phyloP scores from a whole-genome alignment of 1,140 invertebrate species.

The Tenebrio molitor region DNA sequence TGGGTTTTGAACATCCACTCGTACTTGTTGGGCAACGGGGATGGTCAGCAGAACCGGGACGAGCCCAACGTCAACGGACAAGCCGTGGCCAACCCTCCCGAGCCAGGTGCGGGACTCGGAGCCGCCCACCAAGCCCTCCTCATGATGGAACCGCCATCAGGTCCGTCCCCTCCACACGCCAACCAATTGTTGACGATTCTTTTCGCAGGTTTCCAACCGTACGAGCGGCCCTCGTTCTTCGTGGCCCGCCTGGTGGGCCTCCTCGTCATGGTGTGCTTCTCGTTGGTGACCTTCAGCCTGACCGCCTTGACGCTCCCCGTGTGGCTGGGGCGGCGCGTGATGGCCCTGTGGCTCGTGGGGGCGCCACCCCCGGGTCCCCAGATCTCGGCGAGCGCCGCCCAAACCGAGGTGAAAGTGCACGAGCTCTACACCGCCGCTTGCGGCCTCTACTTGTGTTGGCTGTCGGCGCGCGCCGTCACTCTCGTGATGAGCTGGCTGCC shows the following conservation, averaged over 20 bases:
- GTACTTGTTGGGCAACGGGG: constrained; percentile 84
- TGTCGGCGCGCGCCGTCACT: constrained; percentile 82
- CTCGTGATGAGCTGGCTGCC: constrained; percentile 89
- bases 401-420: constrained; percentile 80
- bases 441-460: constrained; percentile 95
- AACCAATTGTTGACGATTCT: constrained; percentile 8
- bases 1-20: constrained; percentile 90
- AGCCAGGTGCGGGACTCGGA: constrained; percentile 74
- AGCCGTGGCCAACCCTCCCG: constrained; percentile 63
- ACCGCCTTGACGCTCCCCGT: constrained; percentile 91
- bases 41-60: constrained; percentile 49
- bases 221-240: constrained; percentile 88
- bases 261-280: constrained; percentile 85
- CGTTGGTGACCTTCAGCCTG: constrained; percentile 86
- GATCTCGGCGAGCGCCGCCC: constrained; percentile 66
- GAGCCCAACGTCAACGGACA: constrained; percentile 55
- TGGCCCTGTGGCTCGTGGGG: constrained; percentile 86
- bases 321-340: constrained; percentile 88
- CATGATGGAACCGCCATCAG: constrained; percentile 76
- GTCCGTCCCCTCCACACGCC: constrained; percentile 47
- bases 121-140: constrained; percentile 87
- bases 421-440: constrained; percentile 96
- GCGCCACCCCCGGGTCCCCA: constrained; percentile 67
- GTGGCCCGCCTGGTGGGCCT: constrained; percentile 82
- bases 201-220: constrained; percentile 84